A percentile compares a stretch with the other conserved stretches of the same genome.
phyloP scores from a whole-genome alignment of 2,888 invertebrate species.

The Agrotis segetum region DNA sequence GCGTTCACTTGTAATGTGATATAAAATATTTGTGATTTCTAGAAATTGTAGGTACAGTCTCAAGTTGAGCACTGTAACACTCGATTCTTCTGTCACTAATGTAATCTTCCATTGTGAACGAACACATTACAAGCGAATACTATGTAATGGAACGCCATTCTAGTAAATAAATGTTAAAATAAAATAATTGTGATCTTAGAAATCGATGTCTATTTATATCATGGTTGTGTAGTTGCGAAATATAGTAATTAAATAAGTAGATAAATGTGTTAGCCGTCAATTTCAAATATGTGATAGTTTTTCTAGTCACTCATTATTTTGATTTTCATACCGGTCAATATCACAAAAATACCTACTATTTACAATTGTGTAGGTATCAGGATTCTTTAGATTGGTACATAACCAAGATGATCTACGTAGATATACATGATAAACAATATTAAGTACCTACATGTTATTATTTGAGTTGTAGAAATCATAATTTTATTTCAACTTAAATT shows the following conservation, averaged over 20 bases:
- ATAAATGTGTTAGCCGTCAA: conserved; percentile 47
- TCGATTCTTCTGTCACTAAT: no score
- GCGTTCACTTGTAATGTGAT: no score
- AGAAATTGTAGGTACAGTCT: no score
- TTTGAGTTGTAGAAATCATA: conserved; percentile 6
- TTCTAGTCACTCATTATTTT: conserved; percentile 48
- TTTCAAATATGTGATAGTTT: conserved; percentile 52
- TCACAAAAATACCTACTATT: neutral
- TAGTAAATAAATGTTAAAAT: conserved; percentile 39
- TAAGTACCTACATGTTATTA: neutral
- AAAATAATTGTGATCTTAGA: conserved; percentile 64
- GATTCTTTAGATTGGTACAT: neutral
- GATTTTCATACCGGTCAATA: conserved; percentile 1
- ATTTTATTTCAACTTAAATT: neutral
- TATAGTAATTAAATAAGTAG: conserved; percentile 41
- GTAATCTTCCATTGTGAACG: no score
- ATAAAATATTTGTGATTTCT: no score
- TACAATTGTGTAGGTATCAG: neutral
- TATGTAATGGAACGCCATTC: no score
- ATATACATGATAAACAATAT: neutral
- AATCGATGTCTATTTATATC: conserved; percentile 76
- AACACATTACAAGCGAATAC: no score
- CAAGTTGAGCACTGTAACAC: no score
- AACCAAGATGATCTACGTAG: neutral
- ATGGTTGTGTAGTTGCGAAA: conserved; percentile 71